Percentiles rank a stretch among this genome's conserved stretches.
Conservation (phyloP, 2,888 invertebrate genomes). For the Trichogramma evanescens region DNA sequence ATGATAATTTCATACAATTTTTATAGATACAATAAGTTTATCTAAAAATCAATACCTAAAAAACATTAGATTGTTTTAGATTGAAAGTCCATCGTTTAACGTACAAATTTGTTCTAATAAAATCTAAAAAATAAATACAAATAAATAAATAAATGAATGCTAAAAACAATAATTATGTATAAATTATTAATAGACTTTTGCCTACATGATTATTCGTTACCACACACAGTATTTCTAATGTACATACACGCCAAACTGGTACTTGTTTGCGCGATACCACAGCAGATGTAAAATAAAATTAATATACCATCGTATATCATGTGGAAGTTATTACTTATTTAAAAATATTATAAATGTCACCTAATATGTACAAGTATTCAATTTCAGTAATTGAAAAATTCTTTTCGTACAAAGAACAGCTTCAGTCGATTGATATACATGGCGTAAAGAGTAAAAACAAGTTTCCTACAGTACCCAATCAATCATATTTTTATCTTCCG, state of each 20-base stretch:
- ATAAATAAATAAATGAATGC: slow-evolving; percentile 21
- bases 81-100: too few relatives aligned
- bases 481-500: slow-evolving; percentile 5
- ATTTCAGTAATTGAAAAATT: slow-evolving; percentile 23
- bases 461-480: slow-evolving; percentile 16
- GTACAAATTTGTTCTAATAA: too few relatives aligned
- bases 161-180: slow-evolving; percentile 28
- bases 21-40: slow-evolving; percentile 22
- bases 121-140: not conserved
- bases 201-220: slow-evolving; percentile 26
- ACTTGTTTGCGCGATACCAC: slow-evolving; percentile 15
- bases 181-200: slow-evolving; percentile 28
- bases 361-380: slow-evolving; percentile 38
- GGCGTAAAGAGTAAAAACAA: slow-evolving; percentile 12
- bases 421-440: slow-evolving; percentile 6
- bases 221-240: slow-evolving; percentile 21
- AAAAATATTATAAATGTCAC: slow-evolving; percentile 25
- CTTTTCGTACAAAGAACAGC: slow-evolving; percentile 15
- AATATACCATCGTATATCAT: slow-evolving; percentile 16
- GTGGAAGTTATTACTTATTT: slow-evolving; percentile 20
- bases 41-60: slow-evolving; percentile 21
- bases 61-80: not conserved
- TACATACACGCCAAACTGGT: slow-evolving; percentile 14
- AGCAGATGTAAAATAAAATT: not conserved
- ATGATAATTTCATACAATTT: slow-evolving; percentile 24